Evolutionary conservation across 2,113 vertebrate species (phyloP), one percentile per base, ranked within the genome.

Genomic region (Cryptotis parvus): DNA sequence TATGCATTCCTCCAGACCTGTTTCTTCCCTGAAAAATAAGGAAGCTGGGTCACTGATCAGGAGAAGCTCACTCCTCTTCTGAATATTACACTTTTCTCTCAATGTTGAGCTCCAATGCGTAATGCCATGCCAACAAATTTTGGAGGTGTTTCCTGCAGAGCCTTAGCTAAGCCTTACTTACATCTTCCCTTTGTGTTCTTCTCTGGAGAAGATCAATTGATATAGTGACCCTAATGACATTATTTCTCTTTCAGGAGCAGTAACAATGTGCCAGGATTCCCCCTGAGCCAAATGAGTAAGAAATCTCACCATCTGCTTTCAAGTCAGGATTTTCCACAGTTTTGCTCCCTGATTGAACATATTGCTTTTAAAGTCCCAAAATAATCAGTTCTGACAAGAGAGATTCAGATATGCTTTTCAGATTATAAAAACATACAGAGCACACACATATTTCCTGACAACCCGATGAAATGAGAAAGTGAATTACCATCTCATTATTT

Each of bases 381-480:
- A 95, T 96, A 96, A 96, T 96, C 93, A 93, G 58, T 95, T 93
- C 90, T 95, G 93, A 95, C 94, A 95, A 92, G 92, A 70, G 82
- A 91, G 75, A 91, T 80, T 90, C 82, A 94, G 88, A 90, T 86
- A 93, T 68, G 79, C 79, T 94, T 95, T 91, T 93, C 88, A 92
- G 94, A 96, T 94, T 95, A 95, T 83, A 85, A 95, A 92, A 82
- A 69, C 78, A 92, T 68, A 82, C 29, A 79, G 33, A 68, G 55
- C 55, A 89, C 43, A 92, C 81, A 82, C 61, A 83, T 27, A 93
- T 93, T 90, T 93, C 75, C 86, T 95, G 94, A 96, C 92, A 95
- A 90, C 82, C 68, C 79, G 93, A 89, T 91, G 77, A 95, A 85
- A 93, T 78, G 73, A 92, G 74, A 92, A 90, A 82, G 15, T 4